These are phyloP conservation scores for Eurosta solidaginis DNA, from an alignment of 1,140 invertebrate species.

Conservation along the genomic window DNA sequence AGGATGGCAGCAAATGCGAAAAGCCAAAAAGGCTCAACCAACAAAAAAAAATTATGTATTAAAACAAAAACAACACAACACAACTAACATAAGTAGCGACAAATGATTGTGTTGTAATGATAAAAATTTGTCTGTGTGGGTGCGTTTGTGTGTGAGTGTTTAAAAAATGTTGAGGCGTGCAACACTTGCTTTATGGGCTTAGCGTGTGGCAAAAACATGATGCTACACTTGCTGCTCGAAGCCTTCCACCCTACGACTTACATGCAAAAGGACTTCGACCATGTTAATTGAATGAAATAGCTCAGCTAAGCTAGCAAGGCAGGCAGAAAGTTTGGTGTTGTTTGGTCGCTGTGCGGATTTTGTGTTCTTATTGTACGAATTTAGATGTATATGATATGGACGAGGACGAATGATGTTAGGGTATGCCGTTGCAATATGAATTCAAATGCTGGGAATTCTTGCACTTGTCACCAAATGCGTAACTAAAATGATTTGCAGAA, in stretches of 20 bases:
- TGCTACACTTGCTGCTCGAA: constrained; percentile 53
- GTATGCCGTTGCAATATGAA: neutral
- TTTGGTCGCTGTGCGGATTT: constrained; percentile 16
- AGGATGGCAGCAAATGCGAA: constrained; percentile 44
- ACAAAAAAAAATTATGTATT: neutral
- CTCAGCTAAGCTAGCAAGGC: neutral
- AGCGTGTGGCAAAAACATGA: constrained; percentile 51
- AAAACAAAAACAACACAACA: constrained; percentile 31
- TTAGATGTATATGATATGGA: too few relatives aligned
- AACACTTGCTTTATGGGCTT: constrained; percentile 58
- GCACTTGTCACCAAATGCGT: constrained; percentile 45
- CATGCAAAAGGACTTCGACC: too few relatives aligned
- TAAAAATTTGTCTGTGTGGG: neutral
- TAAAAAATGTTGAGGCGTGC: constrained; percentile 41
- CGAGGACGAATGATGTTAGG: neutral
- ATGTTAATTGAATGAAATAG: neutral
- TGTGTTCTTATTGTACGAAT: constrained; percentile 17
- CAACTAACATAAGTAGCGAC: neutral
- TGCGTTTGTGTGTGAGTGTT: neutral
- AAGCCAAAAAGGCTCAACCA: constrained; percentile 41
- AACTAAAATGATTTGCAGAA: neutral
- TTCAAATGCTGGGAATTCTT: constrained; percentile 55
- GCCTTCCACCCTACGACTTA: constrained; percentile 22
- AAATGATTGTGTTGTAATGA: constrained; percentile 19
- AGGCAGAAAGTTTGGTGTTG: neutral